Base-by-base conservation (phyloP, 2,888 invertebrate species). In the Uloborus plumipes region DNA sequence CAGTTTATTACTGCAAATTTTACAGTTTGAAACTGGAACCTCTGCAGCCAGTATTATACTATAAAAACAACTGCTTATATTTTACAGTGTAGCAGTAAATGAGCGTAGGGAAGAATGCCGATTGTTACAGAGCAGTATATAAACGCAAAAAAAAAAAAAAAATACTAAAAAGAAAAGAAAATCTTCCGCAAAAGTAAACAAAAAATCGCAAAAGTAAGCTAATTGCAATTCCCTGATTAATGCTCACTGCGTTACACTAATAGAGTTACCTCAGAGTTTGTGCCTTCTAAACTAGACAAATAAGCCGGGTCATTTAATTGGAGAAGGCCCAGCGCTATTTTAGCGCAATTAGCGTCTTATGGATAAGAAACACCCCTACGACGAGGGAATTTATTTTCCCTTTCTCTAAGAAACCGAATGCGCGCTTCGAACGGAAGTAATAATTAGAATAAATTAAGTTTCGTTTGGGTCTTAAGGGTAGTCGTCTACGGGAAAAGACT, bases 221-320 rank as follows among this genome's bases (percentile, higher is more conserved):
- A 71, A 71, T 71, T 71, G 59, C 59, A 74, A 74, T 74, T 66
- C 74, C 55, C 58, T 74, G 74, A 74, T 74, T 65, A 74, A 74
- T 74, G 65, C 58, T 74, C 58, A 66, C 62, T 66, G 66, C 39
- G 66, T 62, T 66, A 55, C 58, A 49, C 65, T 66, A 74, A 74
- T 74, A 74, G 74, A 74, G 64, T 74, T 74, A 74, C 58, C 26
- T 26, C 47, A 31, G 61, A 15, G 47, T 39, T 31, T 47, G 31
- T 55, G 49, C 49, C 49, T 22, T 14, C 47, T 55, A 58, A 66
- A 65, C 65, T 66, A 66, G 58, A 53, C 51, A 66, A 74, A 58
- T 74, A 74, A 74, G 65, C 39, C 22, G 47, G 74, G 65, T 74
- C 74, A 74, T 65, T 74, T 74, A 74, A 74, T 74, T 74, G 65